phyloP scores from a whole-genome alignment of 2,113 vertebrate genomes.

The Craseonycteris thonglongyai region DNA sequence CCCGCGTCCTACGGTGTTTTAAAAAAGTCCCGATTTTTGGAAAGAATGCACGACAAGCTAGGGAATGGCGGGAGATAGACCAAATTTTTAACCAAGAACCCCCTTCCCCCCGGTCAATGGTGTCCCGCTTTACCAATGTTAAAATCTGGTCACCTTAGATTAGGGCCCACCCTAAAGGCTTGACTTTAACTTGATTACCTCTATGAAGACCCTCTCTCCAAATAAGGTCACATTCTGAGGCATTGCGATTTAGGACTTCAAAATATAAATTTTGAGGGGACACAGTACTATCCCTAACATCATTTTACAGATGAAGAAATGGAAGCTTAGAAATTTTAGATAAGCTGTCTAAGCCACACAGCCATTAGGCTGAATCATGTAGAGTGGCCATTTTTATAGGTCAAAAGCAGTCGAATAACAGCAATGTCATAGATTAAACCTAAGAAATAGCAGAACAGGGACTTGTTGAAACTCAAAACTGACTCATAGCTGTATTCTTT shows the following conservation, averaged over 20 bases:
- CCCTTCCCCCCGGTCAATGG: no score
- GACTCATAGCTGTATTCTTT: neutral
- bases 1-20: no score
- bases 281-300: neutral
- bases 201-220: neutral
- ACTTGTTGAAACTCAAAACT: neutral
- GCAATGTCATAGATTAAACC: neutral
- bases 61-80: no score
- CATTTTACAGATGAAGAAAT: neutral
- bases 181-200: neutral
- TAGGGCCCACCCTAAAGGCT: neutral
- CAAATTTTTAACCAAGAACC: no score
- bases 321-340: neutral
- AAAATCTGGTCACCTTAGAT: neutral
- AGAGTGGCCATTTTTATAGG: neutral
- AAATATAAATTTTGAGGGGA: neutral
- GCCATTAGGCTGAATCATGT: neutral
- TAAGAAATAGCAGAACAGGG: neutral
- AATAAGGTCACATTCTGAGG: neutral
- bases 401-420: neutral
- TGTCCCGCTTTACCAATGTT: no score
- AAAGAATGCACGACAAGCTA: no score
- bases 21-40: no score
- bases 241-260: neutral
- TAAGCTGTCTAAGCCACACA: neutral